Evolutionary conservation across 2,113 vertebrate species (phyloP).

Genomic region (Salvelinus sp.): DNA sequence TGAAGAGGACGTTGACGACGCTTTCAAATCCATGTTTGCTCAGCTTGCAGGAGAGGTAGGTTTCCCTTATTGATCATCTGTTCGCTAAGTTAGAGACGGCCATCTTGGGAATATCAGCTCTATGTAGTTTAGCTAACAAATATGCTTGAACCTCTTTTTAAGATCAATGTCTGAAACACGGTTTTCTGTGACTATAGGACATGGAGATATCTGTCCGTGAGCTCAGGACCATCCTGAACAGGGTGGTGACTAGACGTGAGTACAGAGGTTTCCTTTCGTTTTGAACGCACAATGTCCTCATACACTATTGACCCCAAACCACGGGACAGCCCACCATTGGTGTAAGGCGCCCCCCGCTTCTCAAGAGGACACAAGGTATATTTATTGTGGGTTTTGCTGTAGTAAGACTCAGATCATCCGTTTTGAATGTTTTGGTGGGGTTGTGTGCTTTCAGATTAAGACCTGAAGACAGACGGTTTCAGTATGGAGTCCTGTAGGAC

Average conservation of each 20-base stretch:
- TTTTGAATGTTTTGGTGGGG: not conserved
- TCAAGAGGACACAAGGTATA: no score
- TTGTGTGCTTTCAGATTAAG: constrained; percentile 76
- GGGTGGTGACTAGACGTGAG: constrained; percentile 85
- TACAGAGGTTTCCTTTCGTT: constrained; percentile 4
- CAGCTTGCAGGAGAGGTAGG: constrained; percentile 84
- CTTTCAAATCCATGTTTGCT: constrained; percentile 84
- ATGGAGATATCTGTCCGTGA: constrained; percentile 85
- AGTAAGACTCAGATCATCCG: no score
- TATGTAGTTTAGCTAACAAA: not conserved
- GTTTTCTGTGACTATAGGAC: constrained; percentile 70
- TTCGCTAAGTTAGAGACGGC: no score
- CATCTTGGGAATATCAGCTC: not conserved
- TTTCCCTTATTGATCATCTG: not conserved
- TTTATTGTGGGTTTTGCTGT: no score
- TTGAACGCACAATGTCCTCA: not conserved
- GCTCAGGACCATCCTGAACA: constrained; percentile 85
- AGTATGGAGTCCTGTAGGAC: constrained; percentile 86
- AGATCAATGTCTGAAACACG: no score
- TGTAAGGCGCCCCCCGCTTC: not conserved
- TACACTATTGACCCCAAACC: no score
- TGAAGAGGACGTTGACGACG: constrained; percentile 83
- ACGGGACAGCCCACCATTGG: not conserved
- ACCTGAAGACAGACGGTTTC: constrained; percentile 85
- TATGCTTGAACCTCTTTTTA: not conserved